Conservation (phyloP, 2,113 vertebrate genomes). For the Otocyon megalotis region DNA sequence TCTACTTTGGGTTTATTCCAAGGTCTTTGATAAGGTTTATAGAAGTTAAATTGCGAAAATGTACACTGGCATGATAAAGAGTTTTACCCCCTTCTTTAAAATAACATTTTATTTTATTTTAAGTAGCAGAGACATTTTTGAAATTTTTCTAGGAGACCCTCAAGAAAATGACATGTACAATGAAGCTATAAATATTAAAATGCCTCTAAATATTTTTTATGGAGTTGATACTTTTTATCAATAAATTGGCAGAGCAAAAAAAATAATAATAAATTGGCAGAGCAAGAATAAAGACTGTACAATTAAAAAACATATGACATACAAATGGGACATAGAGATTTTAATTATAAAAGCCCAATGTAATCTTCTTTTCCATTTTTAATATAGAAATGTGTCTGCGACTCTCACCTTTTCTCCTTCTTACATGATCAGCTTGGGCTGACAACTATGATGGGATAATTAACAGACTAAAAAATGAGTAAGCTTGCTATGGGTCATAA, state of each 20-base stretch:
- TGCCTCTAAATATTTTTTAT: background rate
- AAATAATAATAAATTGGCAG: background rate
- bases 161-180: background rate
- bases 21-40: background rate
- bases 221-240: background rate
- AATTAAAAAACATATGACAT: slow-evolving; percentile 4
- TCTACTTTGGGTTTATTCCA: background rate
- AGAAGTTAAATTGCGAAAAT: background rate
- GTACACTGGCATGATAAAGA: background rate
- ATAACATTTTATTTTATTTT: slow-evolving; percentile 37
- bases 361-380: background rate
- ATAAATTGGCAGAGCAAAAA: background rate
- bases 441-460: background rate
- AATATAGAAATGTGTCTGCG: background rate
- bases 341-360: background rate
- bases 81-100: background rate
- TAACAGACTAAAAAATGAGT: background rate
- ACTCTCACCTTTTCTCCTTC: background rate
- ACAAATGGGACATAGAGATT: background rate
- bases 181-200: background rate
- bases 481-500: background rate
- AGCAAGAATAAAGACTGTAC: background rate
- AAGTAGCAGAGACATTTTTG: background rate
- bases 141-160: background rate
- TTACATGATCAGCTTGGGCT: background rate